Evolutionary conservation across 2,113 vertebrate species (phyloP).

Genomic region (Bos taurus): DNA sequence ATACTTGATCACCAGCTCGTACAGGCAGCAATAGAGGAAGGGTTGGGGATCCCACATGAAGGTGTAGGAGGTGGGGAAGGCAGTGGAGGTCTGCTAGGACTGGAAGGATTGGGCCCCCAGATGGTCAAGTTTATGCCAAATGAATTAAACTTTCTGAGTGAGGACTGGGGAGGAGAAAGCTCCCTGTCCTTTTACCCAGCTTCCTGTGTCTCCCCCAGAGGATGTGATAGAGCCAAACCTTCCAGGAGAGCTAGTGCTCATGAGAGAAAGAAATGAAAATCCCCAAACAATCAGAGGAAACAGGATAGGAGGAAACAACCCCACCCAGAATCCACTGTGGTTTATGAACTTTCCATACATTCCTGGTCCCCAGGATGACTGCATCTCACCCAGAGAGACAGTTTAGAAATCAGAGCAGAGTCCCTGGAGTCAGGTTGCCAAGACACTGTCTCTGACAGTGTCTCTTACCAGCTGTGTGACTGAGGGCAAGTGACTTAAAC

Average conservation of each 20-base stretch:
- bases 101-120: neutral
- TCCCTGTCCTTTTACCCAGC: neutral
- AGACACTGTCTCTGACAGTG: neutral
- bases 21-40: neutral
- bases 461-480: neutral
- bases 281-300: neutral
- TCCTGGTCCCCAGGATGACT: neutral
- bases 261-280: neutral
- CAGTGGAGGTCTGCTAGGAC: neutral
- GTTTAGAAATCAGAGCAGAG: neutral
- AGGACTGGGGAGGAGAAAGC: neutral
- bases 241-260: neutral
- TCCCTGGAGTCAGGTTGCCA: neutral
- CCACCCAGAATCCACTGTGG: neutral
- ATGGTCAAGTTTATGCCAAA: neutral
- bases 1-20: neutral
- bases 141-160: neutral
- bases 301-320: neutral
- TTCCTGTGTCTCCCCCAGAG: neutral
- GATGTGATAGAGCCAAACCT: neutral
- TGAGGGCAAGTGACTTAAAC: neutral
- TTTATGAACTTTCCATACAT: neutral
- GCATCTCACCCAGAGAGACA: neutral
- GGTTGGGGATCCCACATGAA: fast-evolving
- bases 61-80: no score